Conservation (phyloP, 2,888 invertebrate genomes). For the Diarsia brunnea region DNA sequence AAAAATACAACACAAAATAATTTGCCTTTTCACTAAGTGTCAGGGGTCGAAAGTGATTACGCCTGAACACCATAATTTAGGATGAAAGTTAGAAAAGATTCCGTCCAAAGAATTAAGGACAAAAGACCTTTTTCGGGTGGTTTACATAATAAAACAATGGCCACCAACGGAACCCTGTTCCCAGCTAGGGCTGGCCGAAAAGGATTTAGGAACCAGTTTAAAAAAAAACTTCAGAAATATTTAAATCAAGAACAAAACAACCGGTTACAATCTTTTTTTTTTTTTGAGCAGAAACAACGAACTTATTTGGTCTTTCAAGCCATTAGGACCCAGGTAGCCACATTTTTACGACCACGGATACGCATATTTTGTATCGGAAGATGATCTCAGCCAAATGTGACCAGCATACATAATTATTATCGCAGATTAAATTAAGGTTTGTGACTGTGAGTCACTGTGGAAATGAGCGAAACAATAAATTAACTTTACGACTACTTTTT, state of each 20-base stretch:
- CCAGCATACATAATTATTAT: slow-evolving; percentile 55
- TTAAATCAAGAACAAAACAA: slow-evolving; percentile 36
- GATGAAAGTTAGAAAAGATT: slow-evolving; percentile 84
- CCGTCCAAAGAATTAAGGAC: slow-evolving; percentile 81
- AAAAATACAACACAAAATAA: slow-evolving; percentile 65
- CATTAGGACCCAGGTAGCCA: slow-evolving; percentile 59
- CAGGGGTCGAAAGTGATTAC: slow-evolving; percentile 81
- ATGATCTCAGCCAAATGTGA: slow-evolving; percentile 63
- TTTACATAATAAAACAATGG: slow-evolving; percentile 84
- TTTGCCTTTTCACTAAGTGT: slow-evolving; percentile 73
- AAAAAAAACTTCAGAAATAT: slow-evolving; percentile 35
- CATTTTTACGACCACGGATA: slow-evolving; percentile 51
- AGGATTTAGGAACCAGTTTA: slow-evolving; percentile 14
- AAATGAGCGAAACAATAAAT: slow-evolving; percentile 55
- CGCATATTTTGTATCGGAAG: slow-evolving; percentile 53
- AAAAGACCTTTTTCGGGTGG: slow-evolving; percentile 75
- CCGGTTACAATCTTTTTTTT: slow-evolving; percentile 18
- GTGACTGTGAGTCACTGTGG: slow-evolving; percentile 49
- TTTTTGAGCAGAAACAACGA: slow-evolving; percentile 31
- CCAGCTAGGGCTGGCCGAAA: slow-evolving; percentile 60
- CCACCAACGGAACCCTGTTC: slow-evolving; percentile 56
- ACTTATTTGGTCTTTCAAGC: slow-evolving; percentile 50
- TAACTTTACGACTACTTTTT: slow-evolving; percentile 50
- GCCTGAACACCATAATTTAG: slow-evolving; percentile 84
- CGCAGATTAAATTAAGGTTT: slow-evolving; percentile 51